Evolutionary conservation across 2,888 invertebrate genomes (phyloP), one percentile per base, ranked within the genome.

Genomic region (Amiota communis): DNA sequence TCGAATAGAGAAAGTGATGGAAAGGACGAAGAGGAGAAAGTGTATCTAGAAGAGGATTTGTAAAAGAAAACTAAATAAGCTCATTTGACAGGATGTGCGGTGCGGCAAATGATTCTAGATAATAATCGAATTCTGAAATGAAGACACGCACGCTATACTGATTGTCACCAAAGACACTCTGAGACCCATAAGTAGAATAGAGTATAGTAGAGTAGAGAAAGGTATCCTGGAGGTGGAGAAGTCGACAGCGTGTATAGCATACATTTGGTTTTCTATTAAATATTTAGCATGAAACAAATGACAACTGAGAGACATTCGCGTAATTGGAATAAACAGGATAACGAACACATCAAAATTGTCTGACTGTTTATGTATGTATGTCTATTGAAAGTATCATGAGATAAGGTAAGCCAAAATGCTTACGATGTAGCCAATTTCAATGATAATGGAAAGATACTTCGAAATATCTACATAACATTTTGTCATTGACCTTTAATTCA

Each of bases 261-360:
- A 9, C 67, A 68, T 68, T 68, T 68, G 51, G 67, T 8, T 11
- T 53, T 23, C 20, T 51, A 68, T 68, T 68, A 68, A 68, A 68
- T 68, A 68, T 68, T 68, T 23, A 68, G 23, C 67, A 68, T 12
- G 8, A 17, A 15, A 68, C 67, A 68, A 68, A 68, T 68, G 67
- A 68, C 67, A 68, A 68, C 67, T 36, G 13, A 20, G 67, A 67
- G 67, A 68, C 67, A 68, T 53, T n/a, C 51, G 23, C 51, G n/a
- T 68, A 68, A 68, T 68, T 68, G 67, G 67, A 68, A 12, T 65
- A 59, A 59, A 15, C 17, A 17, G 20, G 17, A 59, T 15, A 59
- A 10, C 59, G 9, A 12, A 15, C 11, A 9, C 59, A 59, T 59
- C 17, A 59, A n/a, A 59, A 59, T 36, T 59, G 59, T 17, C 59